Conservation (phyloP, 2,797 vertebrate species). For the Phrynocephalus forsythii region DNA sequence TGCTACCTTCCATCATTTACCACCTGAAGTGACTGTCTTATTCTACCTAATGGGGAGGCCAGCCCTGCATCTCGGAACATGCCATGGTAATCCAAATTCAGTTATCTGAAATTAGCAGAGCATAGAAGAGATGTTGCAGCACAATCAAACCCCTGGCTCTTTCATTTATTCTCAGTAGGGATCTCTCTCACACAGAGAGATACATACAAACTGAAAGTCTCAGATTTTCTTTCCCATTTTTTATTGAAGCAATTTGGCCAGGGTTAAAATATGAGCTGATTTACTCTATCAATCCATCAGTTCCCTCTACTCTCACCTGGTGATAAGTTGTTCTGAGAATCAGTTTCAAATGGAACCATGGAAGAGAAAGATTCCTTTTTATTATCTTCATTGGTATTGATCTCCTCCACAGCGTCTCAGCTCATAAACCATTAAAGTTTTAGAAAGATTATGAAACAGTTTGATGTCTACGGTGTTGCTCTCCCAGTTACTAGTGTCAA, state of each 20-base stretch:
- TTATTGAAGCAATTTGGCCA: not conserved
- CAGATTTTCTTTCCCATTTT: not conserved
- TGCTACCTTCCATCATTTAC: not conserved
- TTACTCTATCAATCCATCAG: constrained; percentile 2
- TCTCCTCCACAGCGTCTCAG: constrained; percentile 10
- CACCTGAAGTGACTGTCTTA: not conserved
- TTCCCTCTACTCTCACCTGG: not conserved
- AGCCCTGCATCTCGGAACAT: not conserved
- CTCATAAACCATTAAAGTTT: constrained; percentile 33
- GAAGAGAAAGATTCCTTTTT: constrained; percentile 20
- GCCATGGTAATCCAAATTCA: not conserved
- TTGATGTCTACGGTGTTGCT: not conserved
- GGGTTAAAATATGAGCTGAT: not conserved
- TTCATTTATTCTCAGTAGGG: not conserved
- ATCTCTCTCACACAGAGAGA: not conserved
- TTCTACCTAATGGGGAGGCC: not conserved
- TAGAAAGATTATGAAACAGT: not conserved
- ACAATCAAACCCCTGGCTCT: not conserved
- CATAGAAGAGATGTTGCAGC: not conserved
- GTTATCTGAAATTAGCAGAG: not conserved
- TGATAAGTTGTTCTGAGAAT: constrained; percentile 23
- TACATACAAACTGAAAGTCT: not conserved
- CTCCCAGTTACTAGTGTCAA: not conserved
- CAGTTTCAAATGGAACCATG: constrained; percentile 19
- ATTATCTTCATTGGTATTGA: constrained; percentile 39